Percentiles rank a stretch among this genome's conserved stretches.
These are phyloP conservation scores for Ptychoptera contaminata DNA, from an alignment of 2,888 invertebrate genomes.

Conservation along the genomic window DNA sequence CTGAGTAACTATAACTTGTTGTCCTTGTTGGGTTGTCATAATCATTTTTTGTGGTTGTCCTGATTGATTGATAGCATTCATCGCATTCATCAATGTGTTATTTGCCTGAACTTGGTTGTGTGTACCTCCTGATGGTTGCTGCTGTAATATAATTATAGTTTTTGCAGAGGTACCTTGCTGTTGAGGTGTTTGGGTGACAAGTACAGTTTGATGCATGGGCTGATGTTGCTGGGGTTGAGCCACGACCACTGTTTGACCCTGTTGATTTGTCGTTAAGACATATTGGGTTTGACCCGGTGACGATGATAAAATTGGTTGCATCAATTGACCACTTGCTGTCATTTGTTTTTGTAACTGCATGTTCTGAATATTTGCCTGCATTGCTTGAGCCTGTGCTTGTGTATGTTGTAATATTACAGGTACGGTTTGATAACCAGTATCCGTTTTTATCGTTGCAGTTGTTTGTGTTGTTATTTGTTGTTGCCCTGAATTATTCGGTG, in stretches of 20 bases:
- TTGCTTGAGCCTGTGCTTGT: slow-evolving; percentile 1
- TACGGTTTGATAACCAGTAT: slow-evolving; percentile 27
- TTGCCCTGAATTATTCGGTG: slow-evolving; percentile 2
- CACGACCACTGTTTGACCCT: slow-evolving; percentile 46
- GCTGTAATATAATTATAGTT: slow-evolving; percentile 54
- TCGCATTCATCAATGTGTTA: background rate
- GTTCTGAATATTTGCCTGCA: background rate
- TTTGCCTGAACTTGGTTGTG: background rate
- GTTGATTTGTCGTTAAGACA: slow-evolving; percentile 30
- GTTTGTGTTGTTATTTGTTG: slow-evolving; percentile 13
- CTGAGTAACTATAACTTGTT: slow-evolving; percentile 48
- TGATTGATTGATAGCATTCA: slow-evolving; percentile 4
- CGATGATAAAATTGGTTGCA: slow-evolving; percentile 24
- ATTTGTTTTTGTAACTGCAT: slow-evolving; percentile 17
- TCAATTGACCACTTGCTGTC: slow-evolving; percentile 15
- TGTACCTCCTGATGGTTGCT: slow-evolving; percentile 29
- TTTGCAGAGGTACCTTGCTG: slow-evolving; percentile 49
- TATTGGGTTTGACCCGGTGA: slow-evolving; percentile 29
- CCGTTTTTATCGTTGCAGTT: slow-evolving; percentile 29
- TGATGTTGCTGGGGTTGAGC: slow-evolving; percentile 47
- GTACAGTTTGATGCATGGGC: slow-evolving; percentile 36
- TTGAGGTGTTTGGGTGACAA: slow-evolving; percentile 50
- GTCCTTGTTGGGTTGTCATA: slow-evolving; percentile 46
- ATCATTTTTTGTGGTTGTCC: slow-evolving; percentile 37
- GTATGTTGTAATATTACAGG: slow-evolving; percentile 19